These are phyloP conservation scores for Sterrhoptilus dennistouni DNA, from an alignment of 2,113 vertebrate species.

Conservation along the genomic window DNA sequence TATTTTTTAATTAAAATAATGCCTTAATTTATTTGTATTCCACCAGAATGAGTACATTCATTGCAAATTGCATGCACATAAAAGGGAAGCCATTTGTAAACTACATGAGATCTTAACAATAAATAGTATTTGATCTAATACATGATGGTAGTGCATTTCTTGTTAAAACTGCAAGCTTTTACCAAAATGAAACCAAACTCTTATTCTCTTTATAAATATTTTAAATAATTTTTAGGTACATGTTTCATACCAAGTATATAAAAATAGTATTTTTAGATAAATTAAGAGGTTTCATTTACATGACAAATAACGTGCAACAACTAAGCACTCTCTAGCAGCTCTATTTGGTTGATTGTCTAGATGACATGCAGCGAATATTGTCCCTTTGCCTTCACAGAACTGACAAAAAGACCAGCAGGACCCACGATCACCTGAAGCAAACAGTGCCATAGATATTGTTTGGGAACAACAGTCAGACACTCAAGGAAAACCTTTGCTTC, in stretches of 20 bases:
- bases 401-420: constrained; percentile 78
- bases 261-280: constrained; percentile 85
- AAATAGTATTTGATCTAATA: constrained; percentile 74
- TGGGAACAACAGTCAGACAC: constrained; percentile 70
- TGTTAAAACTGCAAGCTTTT: constrained; percentile 78
- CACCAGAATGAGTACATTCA: constrained; percentile 73
- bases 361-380: constrained; percentile 82
- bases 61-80: constrained; percentile 77
- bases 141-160: constrained; percentile 71
- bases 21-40: constrained; percentile 63
- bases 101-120: constrained; percentile 67
- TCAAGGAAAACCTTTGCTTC: constrained; percentile 68
- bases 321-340: constrained; percentile 77
- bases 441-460: constrained; percentile 71
- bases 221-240: constrained; percentile 77
- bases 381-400: constrained; percentile 69
- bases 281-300: constrained; percentile 83
- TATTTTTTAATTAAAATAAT: constrained; percentile 69
- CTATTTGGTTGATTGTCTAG: constrained; percentile 83
- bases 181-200: constrained; percentile 76
- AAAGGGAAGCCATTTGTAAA: constrained; percentile 67
- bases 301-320: constrained; percentile 80
- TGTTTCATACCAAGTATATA: constrained; percentile 83
- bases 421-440: constrained; percentile 65
- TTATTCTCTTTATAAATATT: constrained; percentile 81